A percentile compares a stretch with the other conserved stretches of the same genome.
These are phyloP conservation scores for Cephus rjabovi DNA, from an alignment of 2,888 invertebrate genomes.

Conservation along the genomic window DNA sequence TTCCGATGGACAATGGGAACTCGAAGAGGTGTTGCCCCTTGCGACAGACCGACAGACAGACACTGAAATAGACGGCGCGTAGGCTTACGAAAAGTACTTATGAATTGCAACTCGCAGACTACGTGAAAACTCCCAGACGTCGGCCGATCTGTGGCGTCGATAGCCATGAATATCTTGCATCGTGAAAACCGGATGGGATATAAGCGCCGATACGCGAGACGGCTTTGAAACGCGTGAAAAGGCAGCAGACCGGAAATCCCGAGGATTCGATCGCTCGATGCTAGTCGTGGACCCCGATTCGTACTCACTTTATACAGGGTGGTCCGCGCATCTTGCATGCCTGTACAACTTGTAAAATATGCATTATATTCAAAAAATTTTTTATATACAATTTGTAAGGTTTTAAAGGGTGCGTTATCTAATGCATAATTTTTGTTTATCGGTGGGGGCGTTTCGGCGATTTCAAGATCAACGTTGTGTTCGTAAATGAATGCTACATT, in stretches of 20 bases:
- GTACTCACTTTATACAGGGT: too few species aligned
- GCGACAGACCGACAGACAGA: not conserved
- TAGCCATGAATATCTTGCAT: not conserved
- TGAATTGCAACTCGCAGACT: not conserved
- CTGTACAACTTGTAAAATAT: too few species aligned
- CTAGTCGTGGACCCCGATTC: not conserved
- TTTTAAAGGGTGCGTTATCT: too few species aligned
- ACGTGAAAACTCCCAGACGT: not conserved
- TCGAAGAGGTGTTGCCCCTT: conserved; percentile 3
- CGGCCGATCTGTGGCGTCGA: not conserved
- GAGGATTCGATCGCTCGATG: not conserved
- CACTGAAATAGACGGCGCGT: not conserved
- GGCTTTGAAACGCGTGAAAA: conserved; percentile 34
- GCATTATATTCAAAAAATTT: too few species aligned
- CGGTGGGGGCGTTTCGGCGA: too few species aligned
- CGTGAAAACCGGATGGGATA: not conserved
- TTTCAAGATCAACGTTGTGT: too few species aligned
- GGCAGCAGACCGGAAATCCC: conserved; percentile 38
- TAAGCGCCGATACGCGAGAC: conserved; percentile 23
- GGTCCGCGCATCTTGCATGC: too few species aligned
- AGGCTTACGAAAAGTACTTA: not conserved
- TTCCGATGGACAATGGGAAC: conserved; percentile 21
- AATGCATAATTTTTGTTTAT: too few species aligned
- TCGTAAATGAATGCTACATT: too few species aligned
- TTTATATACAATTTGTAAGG: too few species aligned